phyloP scores from a whole-genome alignment of 2,888 invertebrate genomes.

The Epirrhoe alternata region DNA sequence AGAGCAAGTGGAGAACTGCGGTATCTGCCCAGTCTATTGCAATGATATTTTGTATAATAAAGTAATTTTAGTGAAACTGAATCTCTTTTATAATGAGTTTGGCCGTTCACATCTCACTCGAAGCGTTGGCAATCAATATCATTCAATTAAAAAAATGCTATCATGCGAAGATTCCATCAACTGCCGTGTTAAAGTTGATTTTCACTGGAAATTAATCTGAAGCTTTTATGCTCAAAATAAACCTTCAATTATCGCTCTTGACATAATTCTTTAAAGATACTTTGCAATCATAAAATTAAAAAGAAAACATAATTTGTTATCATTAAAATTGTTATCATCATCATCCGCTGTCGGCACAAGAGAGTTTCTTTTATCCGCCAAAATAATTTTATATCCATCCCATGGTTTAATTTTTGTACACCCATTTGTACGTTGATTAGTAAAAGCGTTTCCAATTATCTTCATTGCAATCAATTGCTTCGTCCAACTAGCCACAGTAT shows the following conservation, averaged over 20 bases:
- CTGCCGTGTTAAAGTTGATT: slow-evolving; percentile 19
- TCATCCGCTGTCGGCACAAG: too few species aligned
- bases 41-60: too few species aligned
- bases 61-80: not conserved
- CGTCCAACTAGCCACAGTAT: too few species aligned
- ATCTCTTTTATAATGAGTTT: not conserved
- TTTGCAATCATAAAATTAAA: not conserved
- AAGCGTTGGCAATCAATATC: slow-evolving; percentile 36
- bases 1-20: too few species aligned
- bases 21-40: too few species aligned
- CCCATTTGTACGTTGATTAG: too few species aligned
- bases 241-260: not conserved
- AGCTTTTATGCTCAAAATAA: not conserved
- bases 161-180: slow-evolving; percentile 31
- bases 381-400: too few species aligned
- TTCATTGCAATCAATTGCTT: too few species aligned
- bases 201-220: not conserved
- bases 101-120: not conserved
- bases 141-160: slow-evolving; percentile 40
- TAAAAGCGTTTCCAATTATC: too few species aligned
- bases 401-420: too few species aligned
- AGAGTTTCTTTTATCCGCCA: too few species aligned
- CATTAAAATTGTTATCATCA: not conserved
- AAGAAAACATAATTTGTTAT: too few species aligned
- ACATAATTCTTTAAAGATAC: not conserved